phyloP scores from a whole-genome alignment of 2,888 invertebrate genomes.

The Drosophila mimica region DNA sequence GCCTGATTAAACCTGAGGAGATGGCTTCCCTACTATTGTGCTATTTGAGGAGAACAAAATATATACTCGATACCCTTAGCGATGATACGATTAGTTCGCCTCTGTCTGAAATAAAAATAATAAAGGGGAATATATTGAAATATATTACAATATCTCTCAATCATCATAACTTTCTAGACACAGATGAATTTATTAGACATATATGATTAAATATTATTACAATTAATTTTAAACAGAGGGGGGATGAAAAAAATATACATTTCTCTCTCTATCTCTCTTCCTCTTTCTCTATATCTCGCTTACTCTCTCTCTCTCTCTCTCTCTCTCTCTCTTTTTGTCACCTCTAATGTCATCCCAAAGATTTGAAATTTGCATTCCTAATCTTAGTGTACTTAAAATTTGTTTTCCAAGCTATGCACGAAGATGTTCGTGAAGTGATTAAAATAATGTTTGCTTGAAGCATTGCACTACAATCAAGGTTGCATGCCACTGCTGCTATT shows the following conservation, averaged over 20 bases:
- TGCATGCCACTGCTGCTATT: slow-evolving; percentile 4
- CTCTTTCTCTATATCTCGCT: neutral
- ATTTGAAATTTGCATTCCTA: neutral
- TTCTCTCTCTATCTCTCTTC: neutral
- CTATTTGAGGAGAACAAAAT: slow-evolving; percentile 22
- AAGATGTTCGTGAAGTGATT: neutral
- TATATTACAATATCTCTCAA: neutral
- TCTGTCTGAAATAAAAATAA: neutral
- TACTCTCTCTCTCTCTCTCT: neutral
- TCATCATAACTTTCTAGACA: neutral
- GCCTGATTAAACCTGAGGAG: slow-evolving; percentile 59
- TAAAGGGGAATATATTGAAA: neutral
- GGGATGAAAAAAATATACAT: neutral
- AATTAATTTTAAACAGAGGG: neutral
- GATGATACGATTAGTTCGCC: slow-evolving; percentile 14
- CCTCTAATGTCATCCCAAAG: neutral
- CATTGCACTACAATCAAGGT: neutral
- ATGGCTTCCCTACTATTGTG: slow-evolving; percentile 26
- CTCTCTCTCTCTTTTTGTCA: neutral
- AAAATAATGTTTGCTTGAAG: neutral
- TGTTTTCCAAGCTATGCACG: neutral
- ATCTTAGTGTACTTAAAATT: neutral
- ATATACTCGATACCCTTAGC: slow-evolving; percentile 36
- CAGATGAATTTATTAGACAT: neutral
- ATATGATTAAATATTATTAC: neutral